These are phyloP conservation scores for Columba janthina DNA, from an alignment of 2,113 vertebrate genomes.

Conservation along the genomic window DNA sequence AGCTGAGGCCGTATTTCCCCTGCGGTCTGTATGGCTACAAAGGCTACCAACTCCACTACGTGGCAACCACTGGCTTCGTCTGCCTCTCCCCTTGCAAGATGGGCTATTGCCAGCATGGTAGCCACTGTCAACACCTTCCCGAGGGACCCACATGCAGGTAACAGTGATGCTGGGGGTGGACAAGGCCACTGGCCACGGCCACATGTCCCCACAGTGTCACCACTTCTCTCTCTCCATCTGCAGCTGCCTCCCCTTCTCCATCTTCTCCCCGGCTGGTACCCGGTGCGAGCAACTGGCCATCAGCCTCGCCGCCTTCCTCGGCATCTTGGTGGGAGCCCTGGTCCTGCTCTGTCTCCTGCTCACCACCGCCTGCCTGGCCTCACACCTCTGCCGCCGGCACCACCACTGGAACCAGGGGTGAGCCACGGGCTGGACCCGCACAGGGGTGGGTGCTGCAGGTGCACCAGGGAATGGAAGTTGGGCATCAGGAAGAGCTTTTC, in stretches of 20 bases:
- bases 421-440: background rate
- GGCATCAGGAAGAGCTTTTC: background rate
- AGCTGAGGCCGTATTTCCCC: conserved; percentile 32
- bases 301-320: conserved; percentile 45
- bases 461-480: background rate
- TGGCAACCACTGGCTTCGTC: fast-evolving
- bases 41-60: conserved; percentile 1
- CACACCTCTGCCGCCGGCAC: background rate
- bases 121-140: conserved; percentile 19
- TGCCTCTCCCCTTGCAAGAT: conserved; percentile 58
- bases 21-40: background rate
- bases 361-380: background rate
- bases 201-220: background rate
- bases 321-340: conserved; percentile 71
- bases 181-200: fast-evolving
- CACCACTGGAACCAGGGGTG: background rate
- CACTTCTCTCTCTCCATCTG: fast-evolving
- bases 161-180: fast-evolving
- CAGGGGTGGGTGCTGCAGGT: background rate
- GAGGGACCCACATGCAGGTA: conserved; percentile 49
- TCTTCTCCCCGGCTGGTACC: background rate
- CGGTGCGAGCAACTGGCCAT: conserved; percentile 60
- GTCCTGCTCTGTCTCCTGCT: conserved; percentile 48
- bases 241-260: conserved; percentile 54
- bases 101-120: conserved; percentile 2